These are phyloP conservation scores for Anoplius nigerrimus DNA, from an alignment of 2,888 invertebrate genomes.

Conservation along the genomic window DNA sequence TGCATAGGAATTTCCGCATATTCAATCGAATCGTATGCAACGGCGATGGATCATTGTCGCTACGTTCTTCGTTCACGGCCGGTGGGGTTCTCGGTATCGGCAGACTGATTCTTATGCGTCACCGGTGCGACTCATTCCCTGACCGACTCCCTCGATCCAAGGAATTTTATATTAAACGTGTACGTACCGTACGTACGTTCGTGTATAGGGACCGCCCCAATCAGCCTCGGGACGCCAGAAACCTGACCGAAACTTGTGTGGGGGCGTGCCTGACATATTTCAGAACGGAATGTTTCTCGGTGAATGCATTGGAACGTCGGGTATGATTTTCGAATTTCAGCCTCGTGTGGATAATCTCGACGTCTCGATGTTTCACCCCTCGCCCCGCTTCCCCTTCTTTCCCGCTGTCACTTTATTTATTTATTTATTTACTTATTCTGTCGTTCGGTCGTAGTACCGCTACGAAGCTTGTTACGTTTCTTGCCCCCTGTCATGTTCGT, in stretches of 20 bases:
- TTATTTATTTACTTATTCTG: too few species aligned
- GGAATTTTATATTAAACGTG: constrained; percentile 4
- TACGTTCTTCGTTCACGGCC: too few species aligned
- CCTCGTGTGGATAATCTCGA: constrained; percentile 22
- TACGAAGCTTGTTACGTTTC: too few species aligned
- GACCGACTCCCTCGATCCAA: background rate
- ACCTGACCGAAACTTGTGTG: background rate
- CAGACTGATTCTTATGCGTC: too few species aligned
- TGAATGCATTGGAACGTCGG: constrained; percentile 43
- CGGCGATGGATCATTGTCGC: too few species aligned
- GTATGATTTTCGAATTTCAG: constrained; percentile 44
- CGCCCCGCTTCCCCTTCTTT: too few species aligned
- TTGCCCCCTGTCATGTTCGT: too few species aligned
- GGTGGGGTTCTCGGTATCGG: too few species aligned
- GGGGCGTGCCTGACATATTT: constrained; percentile 49
- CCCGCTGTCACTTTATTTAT: too few species aligned
- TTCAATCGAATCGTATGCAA: too few species aligned
- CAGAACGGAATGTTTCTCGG: constrained; percentile 50
- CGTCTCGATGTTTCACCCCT: constrained; percentile 8
- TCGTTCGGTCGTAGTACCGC: too few species aligned
- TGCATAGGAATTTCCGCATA: too few species aligned
- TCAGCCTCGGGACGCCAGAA: background rate
- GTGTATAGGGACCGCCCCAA: background rate
- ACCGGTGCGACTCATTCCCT: background rate
- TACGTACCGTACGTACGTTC: background rate